These are phyloP conservation scores for Leptobrachium ailaonicum DNA, from an alignment of 2,113 vertebrate species.

Conservation along the genomic window DNA sequence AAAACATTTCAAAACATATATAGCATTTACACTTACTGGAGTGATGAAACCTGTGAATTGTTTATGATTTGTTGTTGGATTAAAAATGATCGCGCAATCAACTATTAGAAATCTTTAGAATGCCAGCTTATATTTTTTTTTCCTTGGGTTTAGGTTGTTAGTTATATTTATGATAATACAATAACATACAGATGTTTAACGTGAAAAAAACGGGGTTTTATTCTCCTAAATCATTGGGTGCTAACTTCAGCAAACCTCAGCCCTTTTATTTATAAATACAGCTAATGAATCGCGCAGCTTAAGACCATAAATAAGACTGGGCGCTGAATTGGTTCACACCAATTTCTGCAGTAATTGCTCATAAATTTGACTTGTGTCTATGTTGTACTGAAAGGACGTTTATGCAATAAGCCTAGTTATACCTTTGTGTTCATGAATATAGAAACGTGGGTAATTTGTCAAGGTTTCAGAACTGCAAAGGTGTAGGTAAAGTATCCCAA, in stretches of 20 bases:
- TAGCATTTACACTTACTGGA: slow-evolving; percentile 27
- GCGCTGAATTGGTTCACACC: slow-evolving; percentile 9
- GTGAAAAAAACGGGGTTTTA: neutral
- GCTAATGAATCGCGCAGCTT: slow-evolving; percentile 15
- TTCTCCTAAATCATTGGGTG: neutral
- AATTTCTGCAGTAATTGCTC: slow-evolving; percentile 13
- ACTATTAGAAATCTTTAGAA: slow-evolving; percentile 41
- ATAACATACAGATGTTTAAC: slow-evolving; percentile 23
- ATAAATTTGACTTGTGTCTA: slow-evolving; percentile 2
- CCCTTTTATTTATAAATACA: slow-evolving; percentile 31
- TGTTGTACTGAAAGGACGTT: neutral
- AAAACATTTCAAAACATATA: slow-evolving; percentile 44
- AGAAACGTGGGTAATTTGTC: neutral
- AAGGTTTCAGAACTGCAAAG: neutral
- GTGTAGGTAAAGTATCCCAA: neutral
- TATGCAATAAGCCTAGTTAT: neutral
- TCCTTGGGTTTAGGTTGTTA: slow-evolving; percentile 41
- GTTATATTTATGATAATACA: slow-evolving; percentile 37
- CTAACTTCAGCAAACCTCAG: slow-evolving; percentile 22
- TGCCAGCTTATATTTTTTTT: slow-evolving; percentile 2
- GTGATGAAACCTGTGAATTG: slow-evolving; percentile 50
- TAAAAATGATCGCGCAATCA: slow-evolving; percentile 45
- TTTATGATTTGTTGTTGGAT: slow-evolving; percentile 49
- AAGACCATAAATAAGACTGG: slow-evolving; percentile 32
- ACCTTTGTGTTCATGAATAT: neutral